Evolutionary conservation across 2,888 invertebrate species (phyloP).

Genomic region (Clistopyga incitator): DNA sequence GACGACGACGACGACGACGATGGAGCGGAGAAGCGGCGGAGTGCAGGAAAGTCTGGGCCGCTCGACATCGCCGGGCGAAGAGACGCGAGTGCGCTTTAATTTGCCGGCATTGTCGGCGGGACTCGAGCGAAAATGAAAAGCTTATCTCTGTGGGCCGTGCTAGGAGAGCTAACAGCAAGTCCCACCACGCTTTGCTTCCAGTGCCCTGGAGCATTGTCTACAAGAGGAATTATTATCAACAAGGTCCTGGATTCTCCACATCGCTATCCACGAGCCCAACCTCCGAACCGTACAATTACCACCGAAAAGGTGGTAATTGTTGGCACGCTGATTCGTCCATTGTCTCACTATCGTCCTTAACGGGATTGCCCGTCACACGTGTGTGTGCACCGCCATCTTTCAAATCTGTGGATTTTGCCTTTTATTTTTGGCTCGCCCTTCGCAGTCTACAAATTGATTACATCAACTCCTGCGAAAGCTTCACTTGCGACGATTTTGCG

Average conservation of each 20-base stretch:
- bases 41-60: slow-evolving; percentile 12
- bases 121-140: slow-evolving; percentile 78
- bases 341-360: slow-evolving; percentile 35
- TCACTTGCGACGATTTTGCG: no score
- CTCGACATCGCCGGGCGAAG: slow-evolving; percentile 20
- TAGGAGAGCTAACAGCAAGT: slow-evolving; percentile 44
- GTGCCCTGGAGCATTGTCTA: slow-evolving; percentile 72
- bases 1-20: no score
- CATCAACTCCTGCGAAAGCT: neutral
- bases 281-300: neutral
- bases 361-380: neutral
- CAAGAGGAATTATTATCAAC: slow-evolving; percentile 76
- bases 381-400: neutral
- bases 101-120: slow-evolving; percentile 76
- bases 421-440: neutral
- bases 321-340: slow-evolving; percentile 58
- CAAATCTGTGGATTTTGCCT: neutral
- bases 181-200: slow-evolving; percentile 50
- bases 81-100: slow-evolving; percentile 72
- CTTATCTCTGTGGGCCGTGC: slow-evolving; percentile 75
- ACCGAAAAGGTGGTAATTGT: slow-evolving; percentile 48
- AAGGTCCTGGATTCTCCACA: slow-evolving; percentile 55
- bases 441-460: neutral
- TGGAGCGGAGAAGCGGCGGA: neutral
- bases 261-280: neutral